Evolutionary conservation across 2,888 invertebrate genomes (phyloP).

Genomic region (Plebejus melissa): DNA sequence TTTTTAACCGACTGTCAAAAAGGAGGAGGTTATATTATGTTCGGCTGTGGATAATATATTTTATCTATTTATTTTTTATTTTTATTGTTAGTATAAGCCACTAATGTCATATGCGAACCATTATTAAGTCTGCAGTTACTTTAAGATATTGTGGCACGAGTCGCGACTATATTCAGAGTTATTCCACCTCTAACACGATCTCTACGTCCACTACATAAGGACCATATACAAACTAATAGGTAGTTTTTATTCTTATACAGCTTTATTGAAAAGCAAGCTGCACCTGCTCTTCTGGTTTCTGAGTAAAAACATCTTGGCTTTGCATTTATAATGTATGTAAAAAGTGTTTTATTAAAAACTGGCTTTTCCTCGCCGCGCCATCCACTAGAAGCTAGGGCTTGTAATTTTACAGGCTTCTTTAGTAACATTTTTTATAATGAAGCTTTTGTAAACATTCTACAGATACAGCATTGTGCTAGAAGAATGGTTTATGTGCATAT

Average conservation of each 20-base stretch:
- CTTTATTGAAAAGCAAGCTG: background rate
- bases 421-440: background rate
- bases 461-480: background rate
- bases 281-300: slow-evolving; percentile 21
- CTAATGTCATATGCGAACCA: no score
- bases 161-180: background rate
- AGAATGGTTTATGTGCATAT: background rate
- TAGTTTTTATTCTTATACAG: background rate
- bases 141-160: background rate
- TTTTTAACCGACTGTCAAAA: no score
- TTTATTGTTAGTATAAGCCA: no score
- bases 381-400: background rate
- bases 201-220: background rate
- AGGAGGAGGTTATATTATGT: no score
- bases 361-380: background rate
- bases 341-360: slow-evolving; percentile 12
- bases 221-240: background rate
- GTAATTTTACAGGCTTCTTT: background rate
- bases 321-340: slow-evolving; percentile 15
- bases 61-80: no score
- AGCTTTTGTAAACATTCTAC: background rate
- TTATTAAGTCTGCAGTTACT: background rate
- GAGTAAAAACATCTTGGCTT: background rate
- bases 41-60: no score
- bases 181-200: background rate